These are phyloP conservation scores for Struthio camelus DNA, from an alignment of 2,113 vertebrate species.

Conservation along the genomic window DNA sequence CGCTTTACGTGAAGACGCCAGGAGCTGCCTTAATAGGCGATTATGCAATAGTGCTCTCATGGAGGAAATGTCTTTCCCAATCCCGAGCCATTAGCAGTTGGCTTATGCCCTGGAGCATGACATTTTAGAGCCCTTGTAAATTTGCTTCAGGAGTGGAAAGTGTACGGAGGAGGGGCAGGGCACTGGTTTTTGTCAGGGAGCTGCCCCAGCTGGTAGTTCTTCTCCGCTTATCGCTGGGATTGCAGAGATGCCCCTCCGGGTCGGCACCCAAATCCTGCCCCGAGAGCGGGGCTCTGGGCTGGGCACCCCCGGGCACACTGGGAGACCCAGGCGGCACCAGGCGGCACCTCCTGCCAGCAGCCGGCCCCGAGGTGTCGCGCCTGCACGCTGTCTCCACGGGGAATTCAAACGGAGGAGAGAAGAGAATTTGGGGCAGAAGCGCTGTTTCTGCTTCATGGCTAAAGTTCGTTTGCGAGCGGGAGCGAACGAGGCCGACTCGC, in stretches of 20 bases:
- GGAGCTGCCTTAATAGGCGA: constrained; percentile 50
- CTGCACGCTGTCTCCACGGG: neutral
- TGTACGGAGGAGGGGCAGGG: neutral
- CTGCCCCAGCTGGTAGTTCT: neutral
- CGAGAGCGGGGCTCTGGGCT: accelerated
- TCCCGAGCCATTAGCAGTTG: constrained; percentile 47
- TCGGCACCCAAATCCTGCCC: neutral
- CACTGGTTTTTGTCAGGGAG: constrained; percentile 9
- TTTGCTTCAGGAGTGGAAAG: constrained; percentile 57
- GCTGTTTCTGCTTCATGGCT: neutral
- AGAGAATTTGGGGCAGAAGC: neutral
- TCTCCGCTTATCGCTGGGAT: accelerated
- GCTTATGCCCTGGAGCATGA: constrained; percentile 59
- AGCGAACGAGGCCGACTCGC: no score
- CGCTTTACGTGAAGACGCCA: constrained; percentile 29
- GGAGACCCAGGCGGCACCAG: no score
- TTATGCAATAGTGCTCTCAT: constrained; percentile 35
- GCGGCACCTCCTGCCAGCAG: neutral
- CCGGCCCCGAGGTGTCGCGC: accelerated
- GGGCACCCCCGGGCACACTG: no score
- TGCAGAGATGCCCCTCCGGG: accelerated
- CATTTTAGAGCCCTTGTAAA: constrained; percentile 63
- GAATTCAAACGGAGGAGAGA: neutral
- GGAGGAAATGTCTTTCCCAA: constrained; percentile 65
- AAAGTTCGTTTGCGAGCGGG: no score